Base-by-base conservation (phyloP, 2,113 vertebrate genomes). In the Gallinago jamesoni region DNA sequence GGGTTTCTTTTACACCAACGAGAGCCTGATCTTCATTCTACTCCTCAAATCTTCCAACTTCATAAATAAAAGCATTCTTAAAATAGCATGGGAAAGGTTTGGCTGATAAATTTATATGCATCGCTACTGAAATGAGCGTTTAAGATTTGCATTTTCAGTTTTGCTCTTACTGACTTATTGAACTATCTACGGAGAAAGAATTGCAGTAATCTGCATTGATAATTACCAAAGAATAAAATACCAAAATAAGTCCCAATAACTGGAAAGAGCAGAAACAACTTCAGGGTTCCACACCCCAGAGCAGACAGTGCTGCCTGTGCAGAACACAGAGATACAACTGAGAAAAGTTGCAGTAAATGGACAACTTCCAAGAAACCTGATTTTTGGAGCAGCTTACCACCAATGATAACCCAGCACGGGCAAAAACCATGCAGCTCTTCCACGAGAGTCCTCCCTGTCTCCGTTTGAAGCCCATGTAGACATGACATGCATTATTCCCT, bases 271-370 rank as follows among this genome's bases (percentile, higher is more conserved):
- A 9, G 6, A 62, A 83, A 67, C 24, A 63, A 53, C 9, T 24
- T 25, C 9, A 37, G 47, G 47, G 33, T 14, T 22, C 15, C 30
- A 35, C 2, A 18, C 4, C 6, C 5, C 15, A 21, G 12, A 53
- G 18, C 1, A 45, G 84, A 45, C 31, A 56, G 45, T 12, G 9
- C 12, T 55, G 30, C 33, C 37, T 75, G 9, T 0, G 0, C 20
- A 59, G 48, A 86, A 25, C 31, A 60, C 4, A 31, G 33, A 10
- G 8, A 30, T 45, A n/a, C 0, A 1, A 12, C 1, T 31, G 28
- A 41, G 16, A n/a, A 35, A 69, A 56, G 14, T 31, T 43, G 25
- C 35, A 50, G 35, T 30, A 41, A 72, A 67, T 2, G 4, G 33
- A 62, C n/a, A 43, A 1, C 14, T 64, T 88, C 75, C 62, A 82